Evolutionary conservation across 2,113 vertebrate genomes (phyloP).

Genomic region (Eolophus roseicapilla): DNA sequence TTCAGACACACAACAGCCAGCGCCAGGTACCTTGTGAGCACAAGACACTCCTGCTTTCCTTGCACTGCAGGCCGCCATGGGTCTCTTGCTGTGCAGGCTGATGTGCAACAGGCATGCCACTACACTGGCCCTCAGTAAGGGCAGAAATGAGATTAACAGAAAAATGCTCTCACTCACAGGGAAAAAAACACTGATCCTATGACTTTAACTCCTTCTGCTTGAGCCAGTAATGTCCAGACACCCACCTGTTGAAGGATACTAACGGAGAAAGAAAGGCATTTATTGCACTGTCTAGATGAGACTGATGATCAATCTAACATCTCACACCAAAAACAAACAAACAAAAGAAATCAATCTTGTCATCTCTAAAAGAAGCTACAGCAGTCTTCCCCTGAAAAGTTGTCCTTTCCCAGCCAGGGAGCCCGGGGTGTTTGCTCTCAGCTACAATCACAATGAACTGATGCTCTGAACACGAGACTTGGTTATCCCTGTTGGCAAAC

Average conservation of each 20-base stretch:
- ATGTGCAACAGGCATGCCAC: neutral
- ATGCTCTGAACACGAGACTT: neutral
- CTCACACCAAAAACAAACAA: neutral
- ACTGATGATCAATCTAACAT: rapidly evolving
- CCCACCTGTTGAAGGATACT: neutral
- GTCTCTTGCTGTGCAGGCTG: rapidly evolving
- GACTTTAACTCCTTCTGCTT: neutral
- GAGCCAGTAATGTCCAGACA: neutral
- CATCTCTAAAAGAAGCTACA: neutral
- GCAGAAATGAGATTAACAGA: neutral
- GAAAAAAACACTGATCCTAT: neutral
- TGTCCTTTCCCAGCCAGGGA: neutral
- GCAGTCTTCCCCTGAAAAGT: neutral
- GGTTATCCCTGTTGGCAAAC: neutral
- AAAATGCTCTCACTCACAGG: neutral
- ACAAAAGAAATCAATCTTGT: neutral
- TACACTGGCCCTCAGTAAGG: neutral
- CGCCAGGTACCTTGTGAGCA: rapidly evolving
- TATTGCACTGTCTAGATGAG: rapidly evolving
- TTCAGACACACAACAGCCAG: neutral
- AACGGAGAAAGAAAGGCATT: neutral
- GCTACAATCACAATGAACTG: neutral
- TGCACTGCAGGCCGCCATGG: rapidly evolving
- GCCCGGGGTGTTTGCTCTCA: neutral
- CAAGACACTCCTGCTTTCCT: neutral